A percentile compares a stretch with the other conserved stretches of the same genome.
Evolutionary conservation across 2,888 invertebrate species (phyloP).

Genomic region (Nomada goodeniana): DNA sequence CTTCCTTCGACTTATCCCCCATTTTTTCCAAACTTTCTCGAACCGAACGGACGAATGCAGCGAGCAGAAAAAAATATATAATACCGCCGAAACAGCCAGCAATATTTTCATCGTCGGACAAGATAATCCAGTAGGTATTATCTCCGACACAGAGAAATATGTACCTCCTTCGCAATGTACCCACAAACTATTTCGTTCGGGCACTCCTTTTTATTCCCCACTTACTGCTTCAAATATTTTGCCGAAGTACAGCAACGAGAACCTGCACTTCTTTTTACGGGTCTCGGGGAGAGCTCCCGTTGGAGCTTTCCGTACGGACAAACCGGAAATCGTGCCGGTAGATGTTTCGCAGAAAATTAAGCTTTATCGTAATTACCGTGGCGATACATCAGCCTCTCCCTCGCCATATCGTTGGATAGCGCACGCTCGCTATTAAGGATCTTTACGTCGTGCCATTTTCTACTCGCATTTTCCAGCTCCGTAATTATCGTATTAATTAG

Average conservation of each 20-base stretch:
- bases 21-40: background rate
- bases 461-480: conserved; percentile 57
- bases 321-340: conserved; percentile 42
- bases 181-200: background rate
- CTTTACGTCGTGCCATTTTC: conserved; percentile 64
- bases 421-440: conserved; percentile 64
- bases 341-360: conserved; percentile 63
- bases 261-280: conserved; percentile 4
- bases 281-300: conserved; percentile 18
- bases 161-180: background rate
- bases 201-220: background rate
- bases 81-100: background rate
- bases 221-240: background rate
- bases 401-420: conserved; percentile 24
- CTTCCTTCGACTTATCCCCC: conserved; percentile 41
- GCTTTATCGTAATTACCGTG: conserved; percentile 66
- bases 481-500: conserved; percentile 70
- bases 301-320: conserved; percentile 12
- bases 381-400: conserved; percentile 45
- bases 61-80: background rate
- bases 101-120: background rate
- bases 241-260: background rate
- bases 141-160: background rate
- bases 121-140: conserved; percentile 2
- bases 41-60: background rate